Percentiles rank a stretch among this genome's conserved stretches.
Evolutionary conservation across 1,140 invertebrate species (phyloP).

Genomic region (Vollenhovia emeryi): DNA sequence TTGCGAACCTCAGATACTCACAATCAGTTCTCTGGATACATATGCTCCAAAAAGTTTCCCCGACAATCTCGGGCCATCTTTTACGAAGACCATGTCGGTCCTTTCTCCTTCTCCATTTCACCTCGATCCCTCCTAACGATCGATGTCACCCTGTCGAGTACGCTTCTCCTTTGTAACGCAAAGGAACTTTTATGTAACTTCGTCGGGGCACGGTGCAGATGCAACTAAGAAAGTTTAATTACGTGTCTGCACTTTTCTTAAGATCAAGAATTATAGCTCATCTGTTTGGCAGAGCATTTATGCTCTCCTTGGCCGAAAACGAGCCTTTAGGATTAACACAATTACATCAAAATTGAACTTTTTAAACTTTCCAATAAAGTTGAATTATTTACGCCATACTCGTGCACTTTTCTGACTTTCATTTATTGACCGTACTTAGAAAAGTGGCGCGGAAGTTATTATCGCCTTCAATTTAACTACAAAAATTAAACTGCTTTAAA

Average conservation of each 20-base stretch:
- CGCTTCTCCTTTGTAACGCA: conserved; percentile 42
- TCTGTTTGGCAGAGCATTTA: conserved; percentile 34
- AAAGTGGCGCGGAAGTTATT: not conserved
- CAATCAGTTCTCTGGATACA: conserved; percentile 11
- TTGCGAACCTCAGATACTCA: conserved; percentile 2
- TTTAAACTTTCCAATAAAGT: not conserved
- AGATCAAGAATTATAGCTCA: conserved; percentile 34
- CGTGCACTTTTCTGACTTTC: not conserved
- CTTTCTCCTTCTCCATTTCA: not conserved
- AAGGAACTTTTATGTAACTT: conserved; percentile 63
- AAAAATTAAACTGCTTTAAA: not conserved
- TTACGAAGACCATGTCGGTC: conserved; percentile 12
- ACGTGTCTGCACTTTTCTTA: conserved; percentile 50
- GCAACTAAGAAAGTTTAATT: conserved; percentile 67
- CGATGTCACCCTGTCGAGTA: conserved; percentile 11
- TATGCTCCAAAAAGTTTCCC: conserved; percentile 31
- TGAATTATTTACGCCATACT: not conserved
- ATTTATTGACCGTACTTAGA: not conserved
- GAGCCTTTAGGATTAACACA: conserved; percentile 28
- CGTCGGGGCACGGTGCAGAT: not conserved
- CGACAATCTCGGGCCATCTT: conserved; percentile 6
- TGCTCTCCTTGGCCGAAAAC: not conserved
- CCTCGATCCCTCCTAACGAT: conserved; percentile 26
- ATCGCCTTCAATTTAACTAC: not conserved
- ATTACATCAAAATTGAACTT: not conserved